Percentiles rank a stretch among this genome's conserved stretches.
Evolutionary conservation across 2,888 invertebrate genomes (phyloP).

Genomic region (Vesta saturnalis): DNA sequence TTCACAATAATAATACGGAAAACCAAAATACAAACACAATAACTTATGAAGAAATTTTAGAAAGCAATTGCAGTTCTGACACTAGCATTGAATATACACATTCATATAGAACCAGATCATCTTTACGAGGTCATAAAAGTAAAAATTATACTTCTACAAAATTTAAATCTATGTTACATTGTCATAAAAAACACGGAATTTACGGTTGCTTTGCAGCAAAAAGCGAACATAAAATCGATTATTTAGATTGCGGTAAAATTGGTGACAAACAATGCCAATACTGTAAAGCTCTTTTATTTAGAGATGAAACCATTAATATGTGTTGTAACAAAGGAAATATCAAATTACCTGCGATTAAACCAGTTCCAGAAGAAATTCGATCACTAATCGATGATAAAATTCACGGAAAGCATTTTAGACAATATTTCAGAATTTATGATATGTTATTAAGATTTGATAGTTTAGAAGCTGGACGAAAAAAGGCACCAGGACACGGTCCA

Average conservation of each 20-base stretch:
- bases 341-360: background rate
- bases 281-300: background rate
- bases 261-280: no score
- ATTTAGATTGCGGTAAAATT: background rate
- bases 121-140: background rate
- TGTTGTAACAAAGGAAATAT: background rate
- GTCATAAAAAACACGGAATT: background rate
- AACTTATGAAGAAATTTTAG: no score
- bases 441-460: background rate
- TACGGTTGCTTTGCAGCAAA: background rate
- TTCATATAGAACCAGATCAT: background rate
- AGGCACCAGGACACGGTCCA: background rate
- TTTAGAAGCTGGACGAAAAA: background rate
- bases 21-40: background rate
- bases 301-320: background rate
- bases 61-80: background rate
- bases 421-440: background rate
- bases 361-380: background rate
- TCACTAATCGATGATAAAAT: background rate
- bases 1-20: background rate
- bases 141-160: background rate
- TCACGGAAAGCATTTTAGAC: background rate
- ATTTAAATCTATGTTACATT: background rate
- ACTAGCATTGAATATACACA: background rate
- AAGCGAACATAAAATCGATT: background rate